Conservation (phyloP, 2,888 invertebrate species). For the Ischnura elegans region DNA sequence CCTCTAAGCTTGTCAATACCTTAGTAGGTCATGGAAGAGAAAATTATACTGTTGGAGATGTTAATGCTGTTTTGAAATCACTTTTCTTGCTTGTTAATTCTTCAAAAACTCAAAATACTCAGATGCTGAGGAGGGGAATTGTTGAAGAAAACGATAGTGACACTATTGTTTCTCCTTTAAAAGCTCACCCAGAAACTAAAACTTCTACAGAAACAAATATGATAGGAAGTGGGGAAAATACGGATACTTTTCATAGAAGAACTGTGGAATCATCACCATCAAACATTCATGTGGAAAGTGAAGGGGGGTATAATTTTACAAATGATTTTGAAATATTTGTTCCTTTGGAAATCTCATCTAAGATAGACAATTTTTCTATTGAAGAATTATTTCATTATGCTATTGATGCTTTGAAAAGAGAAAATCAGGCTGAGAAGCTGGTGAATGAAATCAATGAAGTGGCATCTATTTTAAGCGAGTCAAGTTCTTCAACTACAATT, state of each 20-base stretch:
- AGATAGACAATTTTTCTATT: conserved; percentile 5
- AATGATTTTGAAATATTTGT: conserved; percentile 36
- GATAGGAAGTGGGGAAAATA: background rate
- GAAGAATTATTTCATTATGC: conserved; percentile 5
- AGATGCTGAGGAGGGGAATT: background rate
- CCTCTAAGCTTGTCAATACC: background rate
- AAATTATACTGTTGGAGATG: background rate
- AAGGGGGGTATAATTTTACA: background rate
- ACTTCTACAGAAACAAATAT: background rate
- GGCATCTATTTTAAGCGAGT: background rate
- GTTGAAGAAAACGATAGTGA: background rate
- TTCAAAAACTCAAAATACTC: background rate
- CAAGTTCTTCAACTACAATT: background rate
- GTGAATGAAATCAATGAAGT: background rate
- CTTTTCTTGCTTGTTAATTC: background rate
- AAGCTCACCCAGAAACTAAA: background rate
- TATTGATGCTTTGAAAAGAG: background rate
- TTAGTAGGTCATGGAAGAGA: background rate
- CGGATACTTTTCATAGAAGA: background rate
- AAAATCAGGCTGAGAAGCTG: background rate
- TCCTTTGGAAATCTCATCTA: background rate
- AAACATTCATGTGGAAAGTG: background rate
- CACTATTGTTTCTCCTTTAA: background rate
- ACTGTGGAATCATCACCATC: background rate
- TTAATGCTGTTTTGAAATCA: background rate